Percentiles rank a stretch among this genome's conserved stretches.
phyloP scores from a whole-genome alignment of 2,888 invertebrate genomes.

The Chloromyia formosa region DNA sequence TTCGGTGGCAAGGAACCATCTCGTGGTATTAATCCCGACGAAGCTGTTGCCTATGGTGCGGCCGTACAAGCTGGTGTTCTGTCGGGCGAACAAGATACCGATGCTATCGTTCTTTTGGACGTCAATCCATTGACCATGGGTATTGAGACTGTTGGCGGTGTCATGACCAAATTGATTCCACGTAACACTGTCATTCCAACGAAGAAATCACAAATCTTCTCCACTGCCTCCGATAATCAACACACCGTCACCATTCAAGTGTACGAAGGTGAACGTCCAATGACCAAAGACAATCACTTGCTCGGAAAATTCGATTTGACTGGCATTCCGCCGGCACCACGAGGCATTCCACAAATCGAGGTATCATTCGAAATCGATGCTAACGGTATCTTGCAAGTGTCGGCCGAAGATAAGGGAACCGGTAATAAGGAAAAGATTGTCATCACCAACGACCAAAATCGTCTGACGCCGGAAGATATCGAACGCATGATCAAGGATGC shows the following conservation, averaged over 20 bases:
- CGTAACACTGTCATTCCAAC: slow-evolving; percentile 99
- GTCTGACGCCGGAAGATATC: slow-evolving; percentile 97
- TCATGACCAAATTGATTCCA: slow-evolving; percentile 98
- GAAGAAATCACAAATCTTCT: slow-evolving; percentile 99
- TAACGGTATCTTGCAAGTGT: slow-evolving; percentile 93
- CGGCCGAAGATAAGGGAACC: slow-evolving; percentile 99
- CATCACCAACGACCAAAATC: slow-evolving; percentile 98
- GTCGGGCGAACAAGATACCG: slow-evolving; percentile 94
- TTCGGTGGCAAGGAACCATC: slow-evolving; percentile 98
- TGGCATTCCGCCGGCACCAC: slow-evolving; percentile 93
- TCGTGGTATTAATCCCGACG: slow-evolving; percentile 98
- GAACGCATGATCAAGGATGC: slow-evolving; percentile 99
- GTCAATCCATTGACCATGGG: slow-evolving; percentile 99
- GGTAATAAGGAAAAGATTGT: slow-evolving; percentile 99
- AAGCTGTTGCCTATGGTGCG: slow-evolving; percentile 98
- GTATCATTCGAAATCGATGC: slow-evolving; percentile 95
- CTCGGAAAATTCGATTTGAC: slow-evolving; percentile 98
- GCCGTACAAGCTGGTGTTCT: slow-evolving; percentile 99
- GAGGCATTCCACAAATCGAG: slow-evolving; percentile 94
- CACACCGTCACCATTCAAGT: slow-evolving; percentile 99
- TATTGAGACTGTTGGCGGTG: slow-evolving; percentile 99
- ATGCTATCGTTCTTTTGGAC: slow-evolving; percentile 94
- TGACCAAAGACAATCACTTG: slow-evolving; percentile 99
- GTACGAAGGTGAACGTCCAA: slow-evolving; percentile 98
- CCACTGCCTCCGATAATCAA: slow-evolving; percentile 98